Percentiles rank a stretch among this genome's conserved stretches.
Conservation (phyloP, 2,797 vertebrate species). For the Squalus acanthias region DNA sequence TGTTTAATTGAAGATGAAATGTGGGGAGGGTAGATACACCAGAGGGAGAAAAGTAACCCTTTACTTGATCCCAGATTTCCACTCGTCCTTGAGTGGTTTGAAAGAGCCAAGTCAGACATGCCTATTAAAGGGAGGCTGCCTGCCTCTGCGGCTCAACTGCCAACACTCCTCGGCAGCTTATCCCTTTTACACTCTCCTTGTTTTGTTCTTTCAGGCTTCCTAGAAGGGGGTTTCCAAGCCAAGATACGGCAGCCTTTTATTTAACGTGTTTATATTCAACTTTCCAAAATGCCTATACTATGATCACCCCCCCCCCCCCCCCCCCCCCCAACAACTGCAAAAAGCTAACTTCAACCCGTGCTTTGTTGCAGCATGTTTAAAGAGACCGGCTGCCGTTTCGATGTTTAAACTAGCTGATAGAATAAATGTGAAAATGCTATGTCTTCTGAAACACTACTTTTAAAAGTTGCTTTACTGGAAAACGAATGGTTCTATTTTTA, state of each 20-base stretch:
- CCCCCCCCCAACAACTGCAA: neutral
- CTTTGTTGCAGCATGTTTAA: slow-evolving; percentile 21
- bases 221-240: too few species aligned
- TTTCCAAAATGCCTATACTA: neutral
- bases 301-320: too few species aligned
- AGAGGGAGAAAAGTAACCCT: neutral
- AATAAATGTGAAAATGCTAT: neutral
- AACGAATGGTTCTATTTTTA: too few species aligned
- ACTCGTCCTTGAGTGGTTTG: neutral
- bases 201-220: neutral
- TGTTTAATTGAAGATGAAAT: neutral
- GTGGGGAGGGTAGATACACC: neutral
- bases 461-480: neutral
- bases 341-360: neutral
- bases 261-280: neutral
- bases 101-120: neutral
- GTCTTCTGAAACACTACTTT: neutral
- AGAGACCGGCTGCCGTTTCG: neutral
- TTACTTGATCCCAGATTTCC: neutral
- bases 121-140: slow-evolving; percentile 18
- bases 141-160: slow-evolving; percentile 2
- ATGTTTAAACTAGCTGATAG: too few species aligned
- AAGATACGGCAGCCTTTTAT: neutral
- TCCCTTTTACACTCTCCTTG: neutral
- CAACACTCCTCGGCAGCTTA: neutral